A percentile compares a stretch with the other conserved stretches of the same genome.
Evolutionary conservation across 2,113 vertebrate genomes (phyloP).

Genomic region (Phyllostomus hastatus): DNA sequence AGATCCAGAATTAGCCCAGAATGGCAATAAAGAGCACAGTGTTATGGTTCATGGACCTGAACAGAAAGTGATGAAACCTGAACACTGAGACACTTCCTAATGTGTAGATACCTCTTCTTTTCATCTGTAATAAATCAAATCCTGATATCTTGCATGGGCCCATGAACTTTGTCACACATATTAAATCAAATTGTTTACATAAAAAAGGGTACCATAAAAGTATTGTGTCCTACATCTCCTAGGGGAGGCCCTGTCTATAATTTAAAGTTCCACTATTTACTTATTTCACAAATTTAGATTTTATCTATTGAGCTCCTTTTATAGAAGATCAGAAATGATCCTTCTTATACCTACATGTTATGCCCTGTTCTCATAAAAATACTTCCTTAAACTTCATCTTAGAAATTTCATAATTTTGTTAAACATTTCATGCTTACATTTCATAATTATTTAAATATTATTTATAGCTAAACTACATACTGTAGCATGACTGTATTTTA

Average conservation of each 20-base stretch:
- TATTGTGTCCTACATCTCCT: neutral
- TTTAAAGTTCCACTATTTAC: neutral
- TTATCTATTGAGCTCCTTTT: neutral
- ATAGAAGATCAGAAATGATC: neutral
- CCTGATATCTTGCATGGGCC: neutral
- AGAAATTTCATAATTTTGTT: neutral
- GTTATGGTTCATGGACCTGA: neutral
- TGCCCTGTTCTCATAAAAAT: neutral
- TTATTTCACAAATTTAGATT: neutral
- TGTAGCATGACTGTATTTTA: neutral
- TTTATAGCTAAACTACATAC: neutral
- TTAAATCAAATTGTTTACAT: neutral
- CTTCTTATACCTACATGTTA: neutral
- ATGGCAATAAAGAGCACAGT: neutral
- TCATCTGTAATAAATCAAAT: neutral
- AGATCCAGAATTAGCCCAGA: neutral
- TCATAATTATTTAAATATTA: neutral
- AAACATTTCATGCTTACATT: neutral
- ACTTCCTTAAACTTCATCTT: neutral
- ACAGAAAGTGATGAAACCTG: neutral
- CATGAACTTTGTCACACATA: neutral
- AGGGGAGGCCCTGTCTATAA: neutral
- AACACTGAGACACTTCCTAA: neutral
- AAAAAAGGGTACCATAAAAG: neutral
- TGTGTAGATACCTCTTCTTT: neutral